phyloP scores from a whole-genome alignment of 2,113 vertebrate genomes.

The Notothenia rossii region DNA sequence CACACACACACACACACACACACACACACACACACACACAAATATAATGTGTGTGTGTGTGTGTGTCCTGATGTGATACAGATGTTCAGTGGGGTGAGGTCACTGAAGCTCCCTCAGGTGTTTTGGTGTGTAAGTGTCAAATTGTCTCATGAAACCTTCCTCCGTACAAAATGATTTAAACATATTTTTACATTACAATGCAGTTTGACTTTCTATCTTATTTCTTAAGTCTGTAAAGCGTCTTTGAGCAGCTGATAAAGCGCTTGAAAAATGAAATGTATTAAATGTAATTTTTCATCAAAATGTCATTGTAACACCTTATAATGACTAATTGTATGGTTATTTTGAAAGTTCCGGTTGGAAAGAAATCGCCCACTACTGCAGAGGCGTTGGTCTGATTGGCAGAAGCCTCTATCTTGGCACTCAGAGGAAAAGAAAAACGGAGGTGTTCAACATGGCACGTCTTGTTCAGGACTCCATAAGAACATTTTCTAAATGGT shows the following conservation, averaged over 20 bases:
- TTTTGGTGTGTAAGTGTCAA: background rate
- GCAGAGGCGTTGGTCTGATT: background rate
- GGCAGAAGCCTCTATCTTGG: background rate
- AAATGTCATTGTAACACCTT: background rate
- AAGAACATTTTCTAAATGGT: background rate
- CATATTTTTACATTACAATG: no score
- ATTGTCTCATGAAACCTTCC: no score
- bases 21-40: constrained; percentile 4
- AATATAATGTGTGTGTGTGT: constrained; percentile 35
- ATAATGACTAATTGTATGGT: background rate
- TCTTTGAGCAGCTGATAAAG: background rate
- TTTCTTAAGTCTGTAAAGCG: no score
- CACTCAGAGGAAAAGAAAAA: background rate
- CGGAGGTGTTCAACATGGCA: background rate
- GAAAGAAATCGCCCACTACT: background rate
- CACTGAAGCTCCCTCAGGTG: constrained; percentile 15
- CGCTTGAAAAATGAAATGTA: background rate
- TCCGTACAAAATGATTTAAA: no score
- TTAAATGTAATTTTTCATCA: no score
- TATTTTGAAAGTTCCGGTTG: background rate
- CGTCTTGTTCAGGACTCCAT: background rate
- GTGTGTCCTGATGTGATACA: constrained; percentile 36
- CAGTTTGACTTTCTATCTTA: no score
- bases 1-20: no score
- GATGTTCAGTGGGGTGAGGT: constrained; percentile 44